Evolutionary conservation across 1,140 invertebrate species (phyloP).

Genomic region (Drosophila navojoa): DNA sequence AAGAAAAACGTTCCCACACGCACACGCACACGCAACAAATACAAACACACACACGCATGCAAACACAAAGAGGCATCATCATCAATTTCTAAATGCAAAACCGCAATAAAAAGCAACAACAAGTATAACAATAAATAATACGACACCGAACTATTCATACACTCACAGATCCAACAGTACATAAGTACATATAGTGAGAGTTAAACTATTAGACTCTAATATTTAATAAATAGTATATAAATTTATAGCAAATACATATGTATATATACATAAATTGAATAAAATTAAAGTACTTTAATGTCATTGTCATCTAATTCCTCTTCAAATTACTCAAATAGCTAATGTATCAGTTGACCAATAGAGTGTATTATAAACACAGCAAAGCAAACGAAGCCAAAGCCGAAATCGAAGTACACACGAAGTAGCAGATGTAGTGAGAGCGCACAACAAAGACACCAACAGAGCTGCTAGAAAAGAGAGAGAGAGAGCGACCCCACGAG

Average conservation of each 20-base stretch:
- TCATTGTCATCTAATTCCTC: too few species aligned
- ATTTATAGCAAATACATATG: too few species aligned
- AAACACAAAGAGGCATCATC: slow-evolving; percentile 58
- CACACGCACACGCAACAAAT: slow-evolving; percentile 45
- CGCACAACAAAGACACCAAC: slow-evolving; percentile 1
- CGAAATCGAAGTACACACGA: slow-evolving; percentile 59
- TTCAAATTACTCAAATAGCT: not conserved
- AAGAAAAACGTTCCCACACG: slow-evolving; percentile 69
- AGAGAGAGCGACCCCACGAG: not conserved
- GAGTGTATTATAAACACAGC: slow-evolving; percentile 21
- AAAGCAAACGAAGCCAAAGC: slow-evolving; percentile 30
- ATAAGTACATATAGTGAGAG: not conserved
- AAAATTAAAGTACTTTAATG: not conserved
- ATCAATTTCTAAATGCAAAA: slow-evolving; percentile 80
- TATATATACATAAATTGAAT: not conserved
- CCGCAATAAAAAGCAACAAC: slow-evolving; percentile 66
- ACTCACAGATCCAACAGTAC: not conserved
- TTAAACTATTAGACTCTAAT: not conserved
- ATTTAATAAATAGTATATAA: too few species aligned
- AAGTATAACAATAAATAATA: slow-evolving; percentile 11
- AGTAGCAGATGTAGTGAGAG: slow-evolving; percentile 29
- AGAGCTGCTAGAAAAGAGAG: not conserved
- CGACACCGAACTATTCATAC: slow-evolving; percentile 24
- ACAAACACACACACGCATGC: slow-evolving; percentile 21
- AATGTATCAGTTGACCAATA: not conserved